Conservation (phyloP, 2,113 vertebrate genomes). For the Tautogolabrus adspersus region DNA sequence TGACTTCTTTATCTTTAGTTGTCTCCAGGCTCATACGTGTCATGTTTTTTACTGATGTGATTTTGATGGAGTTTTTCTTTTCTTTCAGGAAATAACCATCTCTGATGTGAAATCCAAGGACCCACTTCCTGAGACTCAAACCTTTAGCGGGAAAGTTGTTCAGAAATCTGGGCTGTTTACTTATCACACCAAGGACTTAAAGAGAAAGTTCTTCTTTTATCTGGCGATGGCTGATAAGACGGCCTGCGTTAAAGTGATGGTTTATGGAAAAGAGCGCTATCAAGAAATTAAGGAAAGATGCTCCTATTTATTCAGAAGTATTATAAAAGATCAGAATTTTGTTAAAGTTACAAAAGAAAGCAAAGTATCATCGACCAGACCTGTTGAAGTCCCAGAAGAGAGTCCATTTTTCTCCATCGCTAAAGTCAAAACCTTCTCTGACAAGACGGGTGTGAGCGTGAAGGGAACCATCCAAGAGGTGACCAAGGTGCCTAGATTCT, state of each 20-base stretch:
- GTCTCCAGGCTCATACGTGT: too few relatives aligned
- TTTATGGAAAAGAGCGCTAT: not conserved
- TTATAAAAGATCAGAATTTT: rapidly evolving
- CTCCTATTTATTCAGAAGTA: rapidly evolving
- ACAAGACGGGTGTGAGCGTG: not conserved
- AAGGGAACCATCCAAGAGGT: slow-evolving; percentile 1
- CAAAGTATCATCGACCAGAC: rapidly evolving
- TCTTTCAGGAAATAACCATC: slow-evolving; percentile 14
- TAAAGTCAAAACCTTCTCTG: rapidly evolving
- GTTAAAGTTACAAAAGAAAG: rapidly evolving
- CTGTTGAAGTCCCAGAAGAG: not conserved
- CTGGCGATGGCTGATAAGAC: not conserved
- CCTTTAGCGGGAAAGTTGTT: not conserved
- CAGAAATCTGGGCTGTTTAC: not conserved
- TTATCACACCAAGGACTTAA: rapidly evolving
- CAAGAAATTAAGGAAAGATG: rapidly evolving
- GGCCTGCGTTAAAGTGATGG: slow-evolving; percentile 4
- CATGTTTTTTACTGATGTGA: not conserved
- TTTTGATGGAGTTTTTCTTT: not conserved
- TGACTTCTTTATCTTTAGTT: slow-evolving; percentile 2
- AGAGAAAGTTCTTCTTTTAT: not conserved
- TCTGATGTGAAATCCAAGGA: not conserved
- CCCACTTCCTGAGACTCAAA: not conserved
- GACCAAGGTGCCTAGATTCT: too few relatives aligned
- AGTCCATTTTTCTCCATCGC: not conserved